Evolutionary conservation across 2,888 invertebrate genomes (phyloP).

Genomic region (Macaria notata): DNA sequence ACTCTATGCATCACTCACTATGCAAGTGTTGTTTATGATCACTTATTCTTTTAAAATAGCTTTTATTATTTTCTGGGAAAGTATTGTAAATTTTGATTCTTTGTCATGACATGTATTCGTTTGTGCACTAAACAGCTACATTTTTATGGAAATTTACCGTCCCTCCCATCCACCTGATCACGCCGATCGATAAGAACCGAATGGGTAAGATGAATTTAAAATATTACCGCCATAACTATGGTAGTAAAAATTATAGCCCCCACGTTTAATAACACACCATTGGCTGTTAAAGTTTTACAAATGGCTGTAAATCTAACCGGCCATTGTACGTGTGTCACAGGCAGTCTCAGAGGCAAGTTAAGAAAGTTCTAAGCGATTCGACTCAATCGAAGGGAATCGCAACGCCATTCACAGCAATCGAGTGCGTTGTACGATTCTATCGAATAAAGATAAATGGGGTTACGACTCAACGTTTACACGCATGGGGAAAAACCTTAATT

Average conservation of each 20-base stretch:
- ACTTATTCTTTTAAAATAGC: too few relatives aligned
- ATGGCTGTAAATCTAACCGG: slow-evolving; percentile 52
- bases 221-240: slow-evolving; percentile 15
- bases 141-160: background rate
- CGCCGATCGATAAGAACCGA: slow-evolving; percentile 9
- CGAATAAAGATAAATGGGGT: slow-evolving; percentile 75
- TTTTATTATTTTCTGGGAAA: too few relatives aligned
- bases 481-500: slow-evolving; percentile 27
- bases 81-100: too few relatives aligned
- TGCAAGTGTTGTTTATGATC: too few relatives aligned
- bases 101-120: too few relatives aligned
- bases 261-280: slow-evolving; percentile 30
- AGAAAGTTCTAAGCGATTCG: slow-evolving; percentile 44
- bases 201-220: slow-evolving; percentile 12
- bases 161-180: background rate
- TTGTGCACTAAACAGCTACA: background rate
- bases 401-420: slow-evolving; percentile 50
- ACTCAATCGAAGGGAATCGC: slow-evolving; percentile 50
- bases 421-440: slow-evolving; percentile 65
- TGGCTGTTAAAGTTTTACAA: slow-evolving; percentile 47
- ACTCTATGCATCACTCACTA: too few relatives aligned
- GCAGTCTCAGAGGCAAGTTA: slow-evolving; percentile 42
- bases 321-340: slow-evolving; percentile 58
- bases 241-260: slow-evolving; percentile 22
- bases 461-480: slow-evolving; percentile 55